Conservation (phyloP, 2,113 vertebrate species). For the Candoia aspera region DNA sequence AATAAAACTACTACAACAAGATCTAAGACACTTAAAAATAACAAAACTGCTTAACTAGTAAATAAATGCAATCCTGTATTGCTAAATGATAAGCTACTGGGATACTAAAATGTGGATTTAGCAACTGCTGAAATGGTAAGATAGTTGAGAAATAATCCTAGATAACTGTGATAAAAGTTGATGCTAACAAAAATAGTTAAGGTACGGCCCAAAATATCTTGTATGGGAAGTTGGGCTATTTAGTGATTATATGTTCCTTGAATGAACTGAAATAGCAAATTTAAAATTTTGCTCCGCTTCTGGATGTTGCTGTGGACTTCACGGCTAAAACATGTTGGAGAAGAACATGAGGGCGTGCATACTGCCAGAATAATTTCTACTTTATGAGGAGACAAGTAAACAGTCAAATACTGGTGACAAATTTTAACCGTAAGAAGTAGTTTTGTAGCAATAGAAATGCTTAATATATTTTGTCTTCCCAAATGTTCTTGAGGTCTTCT, state of each 20-base stretch:
- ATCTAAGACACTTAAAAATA: not conserved
- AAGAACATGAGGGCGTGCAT: not conserved
- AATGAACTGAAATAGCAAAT: not conserved
- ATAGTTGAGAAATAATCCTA: not conserved
- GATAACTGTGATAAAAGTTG: not conserved
- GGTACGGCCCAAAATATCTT: not conserved
- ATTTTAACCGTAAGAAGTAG: not conserved
- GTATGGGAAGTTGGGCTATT: not conserved
- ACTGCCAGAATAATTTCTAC: not conserved
- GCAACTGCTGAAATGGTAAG: not conserved
- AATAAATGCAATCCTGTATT: not conserved
- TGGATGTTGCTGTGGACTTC: not conserved
- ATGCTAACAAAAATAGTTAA: not conserved
- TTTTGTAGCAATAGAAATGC: not conserved
- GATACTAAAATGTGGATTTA: not conserved
- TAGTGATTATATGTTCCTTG: not conserved
- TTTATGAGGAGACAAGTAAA: not conserved
- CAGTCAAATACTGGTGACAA: not conserved
- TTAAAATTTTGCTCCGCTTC: not conserved
- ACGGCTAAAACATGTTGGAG: not conserved
- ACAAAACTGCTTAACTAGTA: not conserved
- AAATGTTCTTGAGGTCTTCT: not conserved
- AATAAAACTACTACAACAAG: not conserved
- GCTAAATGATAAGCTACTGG: not conserved
- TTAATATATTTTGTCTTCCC: not conserved